Evolutionary conservation across 1,140 invertebrate species (phyloP), one percentile per base, ranked within the genome.

Genomic region (Drosophila chauvacae): DNA sequence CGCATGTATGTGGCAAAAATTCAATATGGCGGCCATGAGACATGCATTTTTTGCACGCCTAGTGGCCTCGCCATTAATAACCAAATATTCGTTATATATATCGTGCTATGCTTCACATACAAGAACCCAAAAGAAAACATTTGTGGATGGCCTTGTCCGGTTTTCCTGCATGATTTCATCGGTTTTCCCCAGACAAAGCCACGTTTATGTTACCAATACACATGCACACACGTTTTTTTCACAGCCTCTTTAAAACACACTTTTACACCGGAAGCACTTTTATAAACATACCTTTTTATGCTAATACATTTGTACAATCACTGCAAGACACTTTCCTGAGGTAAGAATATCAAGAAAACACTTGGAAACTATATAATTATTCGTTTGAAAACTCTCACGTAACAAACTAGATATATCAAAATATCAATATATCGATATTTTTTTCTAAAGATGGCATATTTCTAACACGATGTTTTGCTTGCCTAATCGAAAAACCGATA

Each of bases 291-390:
- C 85, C 85, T 90, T 78, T 85, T 76, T 53, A 55, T 41, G 69
- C 75, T 86, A 90, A 79, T 85, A 68, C 85, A 90, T 90, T 90
- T 81, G 86, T 80, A 85, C 63, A 81, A 66, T 71, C 62, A 76
- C 56, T 90, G 83, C 18, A 70, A 80, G 58, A 58, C 77, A 88
- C 77, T 90, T 85, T 75, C 65, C 44, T 59, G 60, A 63, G 56
- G 37, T 63, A 48, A 70, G 59, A 69, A 51, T 58, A 57, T 64
- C 65, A 57, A 60, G 51, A 75, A 63, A 85, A 62, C 78, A 88
- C 85, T 81, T 74, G 47, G 48, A 85, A 81, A 56, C 73, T 76
- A 66, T 55, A 57, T 79, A 80, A 70, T 48, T 62, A 62, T 62
- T 45, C 77, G 69, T 63, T 73, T 75, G 77, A 90, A 88, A 90